Percentiles rank a stretch among this genome's conserved stretches.
Evolutionary conservation across 2,888 invertebrate species (phyloP).

Genomic region (Cephus sareptanus): DNA sequence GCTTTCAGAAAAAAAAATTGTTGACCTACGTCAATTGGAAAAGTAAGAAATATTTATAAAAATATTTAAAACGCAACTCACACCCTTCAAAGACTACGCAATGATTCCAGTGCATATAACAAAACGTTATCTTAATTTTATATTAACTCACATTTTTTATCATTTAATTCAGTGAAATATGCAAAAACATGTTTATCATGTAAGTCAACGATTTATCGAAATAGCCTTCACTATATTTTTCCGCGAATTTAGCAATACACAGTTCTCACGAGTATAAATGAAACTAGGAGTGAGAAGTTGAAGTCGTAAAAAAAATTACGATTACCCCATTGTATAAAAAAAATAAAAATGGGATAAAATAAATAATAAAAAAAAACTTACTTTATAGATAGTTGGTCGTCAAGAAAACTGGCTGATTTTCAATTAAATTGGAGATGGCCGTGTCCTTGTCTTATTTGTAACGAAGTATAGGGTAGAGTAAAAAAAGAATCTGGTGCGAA

Average conservation of each 20-base stretch:
- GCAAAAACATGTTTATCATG: not conserved
- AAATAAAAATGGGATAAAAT: not conserved
- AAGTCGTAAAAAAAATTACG: not conserved
- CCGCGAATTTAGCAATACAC: not conserved
- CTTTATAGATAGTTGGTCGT: not conserved
- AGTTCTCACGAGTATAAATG: not conserved
- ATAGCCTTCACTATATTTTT: too few species aligned
- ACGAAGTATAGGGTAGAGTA: not conserved
- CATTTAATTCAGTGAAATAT: not conserved
- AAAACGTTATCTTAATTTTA: not conserved
- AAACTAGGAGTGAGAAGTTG: not conserved
- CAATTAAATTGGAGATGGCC: not conserved
- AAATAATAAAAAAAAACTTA: not conserved
- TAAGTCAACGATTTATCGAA: not conserved
- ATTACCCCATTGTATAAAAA: not conserved
- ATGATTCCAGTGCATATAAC: not conserved
- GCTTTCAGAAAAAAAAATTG: too few species aligned
- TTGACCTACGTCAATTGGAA: not conserved
- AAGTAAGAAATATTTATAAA: not conserved
- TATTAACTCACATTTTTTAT: not conserved
- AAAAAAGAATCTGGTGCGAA: not conserved
- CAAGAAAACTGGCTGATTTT: not conserved
- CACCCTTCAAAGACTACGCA: not conserved
- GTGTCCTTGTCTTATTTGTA: not conserved
- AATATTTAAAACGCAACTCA: not conserved